phyloP scores from a whole-genome alignment of 2,888 invertebrate species.

The Phragmatobia fuliginosa region DNA sequence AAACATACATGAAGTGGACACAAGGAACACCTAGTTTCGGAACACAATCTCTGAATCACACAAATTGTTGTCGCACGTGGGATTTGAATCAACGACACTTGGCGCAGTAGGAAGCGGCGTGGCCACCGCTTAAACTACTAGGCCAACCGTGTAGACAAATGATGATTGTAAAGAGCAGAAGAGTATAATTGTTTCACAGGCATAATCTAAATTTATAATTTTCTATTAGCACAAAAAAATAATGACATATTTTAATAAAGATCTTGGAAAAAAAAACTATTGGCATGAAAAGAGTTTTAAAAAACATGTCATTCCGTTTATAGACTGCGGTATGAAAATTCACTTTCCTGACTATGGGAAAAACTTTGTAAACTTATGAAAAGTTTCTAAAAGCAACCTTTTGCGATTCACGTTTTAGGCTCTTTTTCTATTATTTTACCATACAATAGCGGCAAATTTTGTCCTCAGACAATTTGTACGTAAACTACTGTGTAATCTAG shows the following conservation, averaged over 20 bases:
- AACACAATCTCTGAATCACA: no score
- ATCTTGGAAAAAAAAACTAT: neutral
- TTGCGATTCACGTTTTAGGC: conserved; percentile 54
- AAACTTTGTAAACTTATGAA: conserved; percentile 52
- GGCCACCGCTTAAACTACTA: no score
- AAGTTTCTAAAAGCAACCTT: conserved; percentile 58
- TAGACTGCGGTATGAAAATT: conserved; percentile 53
- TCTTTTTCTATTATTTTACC: conserved; percentile 54
- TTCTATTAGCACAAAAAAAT: neutral
- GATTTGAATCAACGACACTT: no score
- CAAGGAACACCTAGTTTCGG: no score
- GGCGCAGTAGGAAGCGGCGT: no score
- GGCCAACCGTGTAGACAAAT: no score
- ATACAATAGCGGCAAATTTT: conserved; percentile 68
- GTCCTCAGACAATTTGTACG: conserved; percentile 28
- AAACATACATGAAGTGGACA: no score
- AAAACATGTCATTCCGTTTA: conserved; percentile 22
- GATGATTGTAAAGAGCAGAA: neutral
- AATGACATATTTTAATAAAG: neutral
- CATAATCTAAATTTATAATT: neutral
- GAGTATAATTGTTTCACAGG: neutral
- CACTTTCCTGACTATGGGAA: conserved; percentile 45
- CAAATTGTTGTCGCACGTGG: no score
- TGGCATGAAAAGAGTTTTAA: conserved; percentile 23
- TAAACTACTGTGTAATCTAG: conserved; percentile 13